phyloP scores from a whole-genome alignment of 2,113 vertebrate genomes.

The Proteles cristata region DNA sequence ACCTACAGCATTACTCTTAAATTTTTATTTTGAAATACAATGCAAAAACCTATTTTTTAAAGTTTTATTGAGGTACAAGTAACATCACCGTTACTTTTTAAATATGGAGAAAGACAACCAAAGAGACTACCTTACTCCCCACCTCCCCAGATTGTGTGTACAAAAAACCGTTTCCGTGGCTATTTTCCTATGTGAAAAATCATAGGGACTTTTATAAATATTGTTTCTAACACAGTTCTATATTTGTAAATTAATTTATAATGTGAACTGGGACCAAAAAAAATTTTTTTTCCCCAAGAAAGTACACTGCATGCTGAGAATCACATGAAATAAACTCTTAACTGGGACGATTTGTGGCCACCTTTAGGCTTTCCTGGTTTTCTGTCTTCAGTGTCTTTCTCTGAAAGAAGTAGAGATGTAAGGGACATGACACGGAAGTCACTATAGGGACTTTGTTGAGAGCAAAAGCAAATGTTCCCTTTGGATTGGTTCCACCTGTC shows the following conservation, averaged over 20 bases:
- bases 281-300: constrained; percentile 63
- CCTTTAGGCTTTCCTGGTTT: neutral
- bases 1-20: neutral
- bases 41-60: constrained; percentile 12
- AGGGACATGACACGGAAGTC: neutral
- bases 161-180: constrained; percentile 48
- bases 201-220: constrained; percentile 84
- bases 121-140: constrained; percentile 57
- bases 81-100: constrained; percentile 7
- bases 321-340: constrained; percentile 59
- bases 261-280: constrained; percentile 79
- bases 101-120: constrained; percentile 59
- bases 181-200: constrained; percentile 79
- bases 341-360: neutral
- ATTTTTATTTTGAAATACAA: constrained; percentile 47
- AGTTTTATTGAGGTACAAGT: neutral
- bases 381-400: neutral
- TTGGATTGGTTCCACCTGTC: neutral
- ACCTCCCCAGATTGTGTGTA: constrained; percentile 36
- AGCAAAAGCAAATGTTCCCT: neutral
- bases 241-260: constrained; percentile 92
- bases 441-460: neutral
- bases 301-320: constrained; percentile 40
- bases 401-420: neutral
- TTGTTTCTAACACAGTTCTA: constrained; percentile 85